A percentile compares a stretch with the other conserved stretches of the same genome.
Evolutionary conservation across 2,113 vertebrate genomes (phyloP).

Genomic region (Morphnarchus princeps): DNA sequence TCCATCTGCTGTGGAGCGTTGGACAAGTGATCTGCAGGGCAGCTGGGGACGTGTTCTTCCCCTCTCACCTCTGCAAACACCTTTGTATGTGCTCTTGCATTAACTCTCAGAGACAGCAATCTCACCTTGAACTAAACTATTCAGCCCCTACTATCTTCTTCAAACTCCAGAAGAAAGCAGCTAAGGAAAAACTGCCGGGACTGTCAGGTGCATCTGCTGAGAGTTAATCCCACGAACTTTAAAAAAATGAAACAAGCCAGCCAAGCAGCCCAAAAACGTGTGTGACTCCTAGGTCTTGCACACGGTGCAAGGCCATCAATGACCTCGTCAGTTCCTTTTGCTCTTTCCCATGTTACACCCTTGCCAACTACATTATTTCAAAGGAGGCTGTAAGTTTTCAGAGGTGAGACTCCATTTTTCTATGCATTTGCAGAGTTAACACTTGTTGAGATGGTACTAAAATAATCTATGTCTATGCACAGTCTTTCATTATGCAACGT

Average conservation of each 20-base stretch:
- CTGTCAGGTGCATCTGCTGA: neutral
- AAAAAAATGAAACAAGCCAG: neutral
- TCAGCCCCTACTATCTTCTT: neutral
- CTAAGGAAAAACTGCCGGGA: too few species aligned
- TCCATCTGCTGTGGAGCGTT: neutral
- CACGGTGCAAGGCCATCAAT: neutral
- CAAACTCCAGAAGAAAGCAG: neutral
- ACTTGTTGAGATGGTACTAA: neutral
- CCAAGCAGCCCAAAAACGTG: rapidly evolving
- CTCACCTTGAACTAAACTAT: neutral
- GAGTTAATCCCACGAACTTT: neutral
- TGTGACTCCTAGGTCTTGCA: too few species aligned
- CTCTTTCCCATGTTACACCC: neutral
- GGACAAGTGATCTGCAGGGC: too few species aligned
- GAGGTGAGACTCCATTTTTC: neutral
- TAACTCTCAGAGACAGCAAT: neutral
- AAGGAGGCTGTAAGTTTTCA: neutral
- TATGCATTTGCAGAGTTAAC: neutral
- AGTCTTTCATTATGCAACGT: neutral
- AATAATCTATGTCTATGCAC: neutral
- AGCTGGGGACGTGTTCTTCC: neutral
- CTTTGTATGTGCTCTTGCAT: neutral
- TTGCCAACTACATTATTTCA: neutral
- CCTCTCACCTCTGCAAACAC: neutral
- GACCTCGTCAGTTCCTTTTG: neutral